Evolutionary conservation across 2,888 invertebrate species (phyloP), one percentile per base, ranked within the genome.

Genomic region (Archips crataeganus): DNA sequence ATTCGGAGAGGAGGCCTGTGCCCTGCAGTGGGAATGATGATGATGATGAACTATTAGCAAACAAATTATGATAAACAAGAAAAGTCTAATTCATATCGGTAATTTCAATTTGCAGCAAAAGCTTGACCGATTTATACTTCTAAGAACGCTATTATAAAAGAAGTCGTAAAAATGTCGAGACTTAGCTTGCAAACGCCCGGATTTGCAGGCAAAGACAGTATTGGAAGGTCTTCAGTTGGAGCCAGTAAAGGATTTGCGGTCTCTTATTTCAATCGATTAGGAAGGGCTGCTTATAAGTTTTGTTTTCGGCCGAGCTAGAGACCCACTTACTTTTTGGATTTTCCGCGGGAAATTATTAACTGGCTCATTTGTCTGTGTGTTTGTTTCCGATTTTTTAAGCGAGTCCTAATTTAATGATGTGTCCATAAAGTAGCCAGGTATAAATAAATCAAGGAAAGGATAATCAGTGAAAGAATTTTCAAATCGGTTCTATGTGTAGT

Each of bases 141-240:
- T 54, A 15, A 54, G 42, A 61, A 15, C 23, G 10, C 3, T 45
- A 63, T 62, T 23, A 62, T 62, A 79, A 83, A 82, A 77, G 91
- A 92, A 91, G 86, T 84, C 91, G 79, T 88, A 90, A 84, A 89
- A 92, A 84, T 88, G 90, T 79, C 79, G 79, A 82, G 85, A 84
- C 87, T 91, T 89, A 87, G 84, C 85, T 88, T 85, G 88, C 88
- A 85, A 89, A 88, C 85, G 85, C 80, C 82, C 83, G 89, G 88
- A 90, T 90, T 90, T 88, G 85, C 87, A 77, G 81, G 80, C 80
- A 80, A 85, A 88, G 86, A 88, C 92, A 84, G 68, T 63, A 57
- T 85, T 83, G 88, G 77, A 84, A 87, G 92, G 91, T 91, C 92
- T 92, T 92, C 89, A 51, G 64, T 61, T 59, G 79, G 81, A 85